Base-by-base conservation (phyloP, 2,888 invertebrate species). In the Leptogaster cylindrica region DNA sequence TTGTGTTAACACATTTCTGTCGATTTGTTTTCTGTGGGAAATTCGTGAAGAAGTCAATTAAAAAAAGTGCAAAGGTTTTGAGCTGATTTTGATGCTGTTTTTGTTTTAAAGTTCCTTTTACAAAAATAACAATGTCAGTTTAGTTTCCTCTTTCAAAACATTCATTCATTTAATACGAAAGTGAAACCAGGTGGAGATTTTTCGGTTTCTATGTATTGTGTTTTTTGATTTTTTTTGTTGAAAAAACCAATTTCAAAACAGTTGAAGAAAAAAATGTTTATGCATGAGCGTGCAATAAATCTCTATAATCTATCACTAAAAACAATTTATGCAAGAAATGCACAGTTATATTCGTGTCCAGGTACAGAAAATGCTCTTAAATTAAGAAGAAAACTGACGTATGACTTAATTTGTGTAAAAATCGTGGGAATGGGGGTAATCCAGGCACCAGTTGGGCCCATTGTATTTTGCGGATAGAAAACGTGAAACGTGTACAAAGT, bases 321-420 rank as follows among this genome's bases (percentile, higher is more conserved):
- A 16, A 28, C n/a, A 61, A 61, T 61, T 61, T 61, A 61, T 61
- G 61, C 61, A 61, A 44, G 61, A 61, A 61, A 44, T 41, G 41
- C 61, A 61, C 61, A 61, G 61, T 61, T 61, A 61, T 44, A 61
- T 61, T 61, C 61, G 61, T 61, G 61, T 28, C 2, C 7, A 41
- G 23, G 28, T 6, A n/a, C 28, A 44, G 61, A 16, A 61, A 61
- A 61, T 61, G 16, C 61, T 28, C 28, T 61, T 64, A 64, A 63
- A 48, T 64, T 48, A 64, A 33, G 33, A 48, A 48, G 33, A 64
- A n/a, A 64, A 48, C 64, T 64, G 64, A 64, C 48, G 69, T 70
- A 70, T 70, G 67, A 70, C 67, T 70, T 70, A 70, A 70, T 68
- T 70, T 70, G 68, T 70, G 70, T 70, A 70, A 70, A 70, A 68